phyloP scores from a whole-genome alignment of 2,797 vertebrate genomes.

The Myripristis jacobus region DNA sequence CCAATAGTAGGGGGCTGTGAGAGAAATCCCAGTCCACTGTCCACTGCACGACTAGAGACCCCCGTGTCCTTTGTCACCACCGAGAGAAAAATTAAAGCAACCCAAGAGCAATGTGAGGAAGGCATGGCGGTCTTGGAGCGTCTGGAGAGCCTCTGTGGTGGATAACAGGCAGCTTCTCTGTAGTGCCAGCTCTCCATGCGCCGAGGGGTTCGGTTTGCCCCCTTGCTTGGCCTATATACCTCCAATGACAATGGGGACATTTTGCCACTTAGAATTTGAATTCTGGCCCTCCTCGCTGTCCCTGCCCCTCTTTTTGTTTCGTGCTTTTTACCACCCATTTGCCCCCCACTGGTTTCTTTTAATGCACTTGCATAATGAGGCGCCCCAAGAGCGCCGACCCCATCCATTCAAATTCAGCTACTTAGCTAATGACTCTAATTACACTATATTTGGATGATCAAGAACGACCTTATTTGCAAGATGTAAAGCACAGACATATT shows the following conservation, averaged over 20 bases:
- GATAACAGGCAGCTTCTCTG: conserved; percentile 9
- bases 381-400: conserved; percentile 72
- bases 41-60: conserved; percentile 61
- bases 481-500: conserved; percentile 11
- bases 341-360: conserved; percentile 75
- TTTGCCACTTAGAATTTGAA: conserved; percentile 79
- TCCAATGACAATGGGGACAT: conserved; percentile 71
- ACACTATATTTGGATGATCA: conserved; percentile 71
- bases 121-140: conserved; percentile 55
- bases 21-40: conserved; percentile 22
- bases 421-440: conserved; percentile 83
- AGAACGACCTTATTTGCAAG: conserved; percentile 59
- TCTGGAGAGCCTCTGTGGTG: conserved; percentile 16
- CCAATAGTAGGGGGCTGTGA: conserved; percentile 7
- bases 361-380: conserved; percentile 85
- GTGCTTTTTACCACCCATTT: conserved; percentile 73
- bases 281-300: conserved; percentile 62
- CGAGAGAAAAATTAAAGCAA: conserved; percentile 58
- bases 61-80: conserved; percentile 41
- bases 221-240: conserved; percentile 61
- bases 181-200: conserved; percentile 20
- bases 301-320: conserved; percentile 82
- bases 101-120: conserved; percentile 42
- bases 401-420: conserved; percentile 80
- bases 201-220: neutral